Evolutionary conservation across 2,113 vertebrate species (phyloP).

Genomic region (Sinocyclocheilus grahami): DNA sequence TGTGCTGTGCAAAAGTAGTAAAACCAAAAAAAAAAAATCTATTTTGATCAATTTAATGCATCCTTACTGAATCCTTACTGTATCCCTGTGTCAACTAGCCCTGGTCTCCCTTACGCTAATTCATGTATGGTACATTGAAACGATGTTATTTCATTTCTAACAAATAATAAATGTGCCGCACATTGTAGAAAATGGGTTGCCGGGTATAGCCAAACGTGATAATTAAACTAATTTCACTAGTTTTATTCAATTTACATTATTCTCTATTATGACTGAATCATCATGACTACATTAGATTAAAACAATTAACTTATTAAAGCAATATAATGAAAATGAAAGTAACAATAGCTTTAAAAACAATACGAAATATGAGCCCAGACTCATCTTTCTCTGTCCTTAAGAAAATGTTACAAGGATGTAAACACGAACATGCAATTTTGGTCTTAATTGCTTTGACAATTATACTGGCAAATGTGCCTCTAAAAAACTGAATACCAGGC

Average conservation of each 20-base stretch:
- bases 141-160: neutral
- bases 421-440: neutral
- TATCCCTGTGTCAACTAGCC: neutral
- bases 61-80: too few relatives aligned
- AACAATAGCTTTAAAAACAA: neutral
- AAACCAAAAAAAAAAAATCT: too few relatives aligned
- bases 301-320: neutral
- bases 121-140: neutral
- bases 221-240: neutral
- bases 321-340: neutral
- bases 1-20: too few relatives aligned
- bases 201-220: neutral
- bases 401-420: neutral
- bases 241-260: neutral
- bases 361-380: neutral
- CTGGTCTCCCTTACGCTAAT: neutral
- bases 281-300: neutral
- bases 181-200: neutral
- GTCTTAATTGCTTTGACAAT: neutral
- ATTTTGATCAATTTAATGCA: too few relatives aligned
- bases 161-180: neutral
- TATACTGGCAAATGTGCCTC: neutral
- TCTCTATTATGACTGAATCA: neutral
- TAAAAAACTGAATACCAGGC: neutral
- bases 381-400: neutral